Percentiles rank a stretch among this genome's conserved stretches.
phyloP scores from a whole-genome alignment of 2,113 vertebrate genomes.

The Tylochromis polylepis region DNA sequence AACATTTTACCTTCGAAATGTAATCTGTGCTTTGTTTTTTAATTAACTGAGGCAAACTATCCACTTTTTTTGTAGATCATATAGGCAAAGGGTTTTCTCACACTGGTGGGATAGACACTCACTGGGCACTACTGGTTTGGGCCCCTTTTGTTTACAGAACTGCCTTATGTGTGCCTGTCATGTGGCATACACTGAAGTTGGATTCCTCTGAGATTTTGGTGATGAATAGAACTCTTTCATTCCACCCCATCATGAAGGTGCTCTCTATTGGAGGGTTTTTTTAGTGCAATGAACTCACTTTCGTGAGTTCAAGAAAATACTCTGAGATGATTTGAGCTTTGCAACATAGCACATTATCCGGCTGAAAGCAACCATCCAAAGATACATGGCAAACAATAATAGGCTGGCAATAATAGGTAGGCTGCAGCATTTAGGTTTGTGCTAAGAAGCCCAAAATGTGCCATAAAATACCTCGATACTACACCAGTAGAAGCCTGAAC shows the following conservation, averaged over 20 bases:
- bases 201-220: neutral
- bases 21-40: neutral
- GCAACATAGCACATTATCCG: fast-evolving
- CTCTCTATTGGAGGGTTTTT: neutral
- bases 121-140: neutral
- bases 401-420: neutral
- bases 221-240: neutral
- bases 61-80: neutral
- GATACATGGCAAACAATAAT: neutral
- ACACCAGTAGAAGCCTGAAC: no score
- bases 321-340: neutral
- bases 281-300: neutral
- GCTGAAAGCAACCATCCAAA: neutral
- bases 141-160: neutral
- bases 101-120: neutral
- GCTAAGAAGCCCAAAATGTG: neutral
- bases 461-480: neutral
- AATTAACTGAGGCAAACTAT: neutral
- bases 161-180: neutral
- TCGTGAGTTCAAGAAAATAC: neutral
- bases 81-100: neutral
- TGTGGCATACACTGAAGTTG: neutral
- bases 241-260: neutral
- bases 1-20: neutral
- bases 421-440: neutral